Conservation (phyloP, 2,888 invertebrate genomes). For the Agonopterix heracliana region DNA sequence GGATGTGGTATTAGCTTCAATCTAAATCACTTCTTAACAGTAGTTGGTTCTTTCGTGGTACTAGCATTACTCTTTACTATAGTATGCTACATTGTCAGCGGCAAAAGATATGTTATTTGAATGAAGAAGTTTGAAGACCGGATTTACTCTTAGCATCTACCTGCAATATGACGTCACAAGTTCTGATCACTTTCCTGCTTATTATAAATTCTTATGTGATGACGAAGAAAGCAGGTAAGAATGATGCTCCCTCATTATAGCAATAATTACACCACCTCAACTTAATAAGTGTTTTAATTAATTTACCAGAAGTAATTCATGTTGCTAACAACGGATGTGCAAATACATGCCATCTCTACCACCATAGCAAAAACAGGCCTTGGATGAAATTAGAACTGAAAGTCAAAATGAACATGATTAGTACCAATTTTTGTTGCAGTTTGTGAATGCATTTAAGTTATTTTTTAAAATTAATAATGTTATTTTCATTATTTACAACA, state of each 20-base stretch:
- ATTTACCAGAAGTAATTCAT: constrained; percentile 12
- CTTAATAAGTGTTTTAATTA: neutral
- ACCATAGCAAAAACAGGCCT: constrained; percentile 6
- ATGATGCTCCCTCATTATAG: too few relatives aligned
- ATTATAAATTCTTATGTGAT: neutral
- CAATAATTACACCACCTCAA: too few relatives aligned
- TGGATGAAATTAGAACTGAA: neutral
- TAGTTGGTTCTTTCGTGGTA: constrained; percentile 27
- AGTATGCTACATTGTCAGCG: constrained; percentile 16
- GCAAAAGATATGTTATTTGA: neutral
- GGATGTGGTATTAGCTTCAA: constrained; percentile 17
- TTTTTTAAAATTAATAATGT: too few relatives aligned
- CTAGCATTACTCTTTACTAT: constrained; percentile 24
- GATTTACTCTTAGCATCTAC: neutral
- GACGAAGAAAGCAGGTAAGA: too few relatives aligned
- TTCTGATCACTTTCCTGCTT: neutral
- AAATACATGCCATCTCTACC: constrained; percentile 34
- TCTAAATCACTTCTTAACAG: constrained; percentile 23
- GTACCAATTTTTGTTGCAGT: neutral
- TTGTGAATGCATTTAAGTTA: neutral
- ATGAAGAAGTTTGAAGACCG: neutral
- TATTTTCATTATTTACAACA: too few relatives aligned
- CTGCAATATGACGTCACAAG: too few relatives aligned
- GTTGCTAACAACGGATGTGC: constrained; percentile 30
- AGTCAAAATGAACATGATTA: neutral